Evolutionary conservation across 2,797 vertebrate species (phyloP).

Genomic region (Liparis tanakae): DNA sequence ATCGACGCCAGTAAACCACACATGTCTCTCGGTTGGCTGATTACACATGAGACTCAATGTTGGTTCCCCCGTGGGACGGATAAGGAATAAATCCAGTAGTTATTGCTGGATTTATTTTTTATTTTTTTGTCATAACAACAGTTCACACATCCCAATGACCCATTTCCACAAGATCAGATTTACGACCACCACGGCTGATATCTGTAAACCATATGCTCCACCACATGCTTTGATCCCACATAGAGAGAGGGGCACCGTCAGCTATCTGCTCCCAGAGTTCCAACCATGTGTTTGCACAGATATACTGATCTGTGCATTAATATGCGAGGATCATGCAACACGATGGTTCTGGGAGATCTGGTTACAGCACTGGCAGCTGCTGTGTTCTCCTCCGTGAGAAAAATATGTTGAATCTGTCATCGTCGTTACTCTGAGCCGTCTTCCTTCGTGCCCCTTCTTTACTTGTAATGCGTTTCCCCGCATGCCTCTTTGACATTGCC

Average conservation of each 20-base stretch:
- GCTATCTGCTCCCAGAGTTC: constrained; percentile 1
- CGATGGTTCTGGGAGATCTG: neutral
- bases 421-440: constrained; percentile 33
- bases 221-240: constrained; percentile 28
- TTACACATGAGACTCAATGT: constrained; percentile 42
- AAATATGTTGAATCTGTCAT: constrained; percentile 34
- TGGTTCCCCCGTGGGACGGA: constrained; percentile 36
- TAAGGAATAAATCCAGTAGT: constrained; percentile 43
- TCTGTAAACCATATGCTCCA: constrained; percentile 50
- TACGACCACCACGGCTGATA: constrained; percentile 51
- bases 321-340: constrained; percentile 24
- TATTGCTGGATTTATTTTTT: constrained; percentile 1
- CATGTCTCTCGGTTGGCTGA: constrained; percentile 35
- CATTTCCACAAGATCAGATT: constrained; percentile 63
- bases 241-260: neutral
- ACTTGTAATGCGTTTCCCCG: constrained; percentile 33
- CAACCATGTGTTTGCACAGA: constrained; percentile 20
- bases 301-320: constrained; percentile 39
- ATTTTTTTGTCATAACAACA: constrained; percentile 28
- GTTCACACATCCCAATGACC: constrained; percentile 57
- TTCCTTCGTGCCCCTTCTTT: constrained; percentile 26
- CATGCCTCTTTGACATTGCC: constrained; percentile 62
- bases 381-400: constrained; percentile 21
- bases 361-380: constrained; percentile 25
- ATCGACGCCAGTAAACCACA: constrained; percentile 34